phyloP scores from a whole-genome alignment of 2,113 vertebrate genomes.

The Osmerus mordax region DNA sequence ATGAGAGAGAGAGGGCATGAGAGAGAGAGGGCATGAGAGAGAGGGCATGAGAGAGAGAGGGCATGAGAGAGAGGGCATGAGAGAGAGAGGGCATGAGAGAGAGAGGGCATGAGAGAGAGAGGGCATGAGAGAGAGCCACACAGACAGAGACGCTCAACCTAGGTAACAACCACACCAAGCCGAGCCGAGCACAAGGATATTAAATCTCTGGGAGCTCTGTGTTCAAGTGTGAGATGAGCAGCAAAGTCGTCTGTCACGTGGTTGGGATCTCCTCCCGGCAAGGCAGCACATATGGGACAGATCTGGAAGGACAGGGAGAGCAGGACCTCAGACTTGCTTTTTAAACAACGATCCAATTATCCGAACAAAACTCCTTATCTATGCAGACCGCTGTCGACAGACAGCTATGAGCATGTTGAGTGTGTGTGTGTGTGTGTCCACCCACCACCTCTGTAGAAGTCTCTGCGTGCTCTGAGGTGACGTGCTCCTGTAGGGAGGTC shows the following conservation, averaged over 20 bases:
- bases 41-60: too few species aligned
- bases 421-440: slow-evolving; percentile 14
- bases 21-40: too few species aligned
- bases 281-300: slow-evolving; percentile 97
- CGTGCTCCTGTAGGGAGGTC: slow-evolving; percentile 97
- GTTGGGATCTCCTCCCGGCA: slow-evolving; percentile 98
- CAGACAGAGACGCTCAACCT: background rate
- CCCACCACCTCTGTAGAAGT: slow-evolving; percentile 99
- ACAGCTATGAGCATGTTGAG: background rate
- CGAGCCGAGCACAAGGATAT: slow-evolving; percentile 84
- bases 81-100: too few species aligned
- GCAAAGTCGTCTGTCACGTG: slow-evolving; percentile 99
- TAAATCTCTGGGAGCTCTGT: slow-evolving; percentile 99
- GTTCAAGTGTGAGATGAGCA: slow-evolving; percentile 99
- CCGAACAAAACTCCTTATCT: background rate
- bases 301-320: slow-evolving; percentile 79
- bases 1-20: too few species aligned
- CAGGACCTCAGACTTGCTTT: background rate
- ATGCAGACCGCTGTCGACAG: too few species aligned
- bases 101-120: too few species aligned
- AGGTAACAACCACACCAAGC: background rate
- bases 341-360: background rate
- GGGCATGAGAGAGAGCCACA: background rate
- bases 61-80: too few species aligned
- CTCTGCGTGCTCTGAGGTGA: slow-evolving; percentile 96